These are phyloP conservation scores for Druceiella hillmani DNA, from an alignment of 2,888 invertebrate genomes.

Conservation along the genomic window DNA sequence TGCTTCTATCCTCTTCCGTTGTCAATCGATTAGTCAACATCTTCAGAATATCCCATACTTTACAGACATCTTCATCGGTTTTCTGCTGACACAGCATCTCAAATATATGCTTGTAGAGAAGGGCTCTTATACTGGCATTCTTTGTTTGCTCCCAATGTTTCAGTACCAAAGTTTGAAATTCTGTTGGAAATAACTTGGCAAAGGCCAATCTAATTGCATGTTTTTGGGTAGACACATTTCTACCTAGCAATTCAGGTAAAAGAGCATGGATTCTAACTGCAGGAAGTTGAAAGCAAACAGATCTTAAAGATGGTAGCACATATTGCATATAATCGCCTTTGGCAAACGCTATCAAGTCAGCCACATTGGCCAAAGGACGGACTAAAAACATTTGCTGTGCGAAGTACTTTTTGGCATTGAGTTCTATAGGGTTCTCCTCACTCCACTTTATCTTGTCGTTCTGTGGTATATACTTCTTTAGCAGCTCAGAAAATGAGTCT, in stretches of 20 bases:
- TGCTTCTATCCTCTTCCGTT: constrained; percentile 32
- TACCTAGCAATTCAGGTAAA: constrained; percentile 20
- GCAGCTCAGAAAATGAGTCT: constrained; percentile 27
- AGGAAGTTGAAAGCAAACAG: constrained; percentile 35
- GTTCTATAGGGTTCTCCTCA: constrained; percentile 29
- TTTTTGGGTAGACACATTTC: constrained; percentile 37
- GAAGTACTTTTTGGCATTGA: constrained; percentile 33
- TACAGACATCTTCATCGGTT: constrained; percentile 25
- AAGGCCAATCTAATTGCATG: constrained; percentile 35
- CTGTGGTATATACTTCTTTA: constrained; percentile 33
- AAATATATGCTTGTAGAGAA: constrained; percentile 32
- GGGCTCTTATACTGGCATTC: constrained; percentile 33
- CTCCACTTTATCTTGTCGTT: constrained; percentile 34
- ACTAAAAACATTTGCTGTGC: constrained; percentile 38
- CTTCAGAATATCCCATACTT: constrained; percentile 31
- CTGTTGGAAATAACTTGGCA: constrained; percentile 29
- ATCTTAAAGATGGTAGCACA: constrained; percentile 34
- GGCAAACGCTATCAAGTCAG: constrained; percentile 32
- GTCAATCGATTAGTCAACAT: constrained; percentile 33
- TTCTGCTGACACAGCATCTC: constrained; percentile 31
- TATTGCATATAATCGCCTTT: constrained; percentile 38
- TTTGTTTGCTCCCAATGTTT: constrained; percentile 33
- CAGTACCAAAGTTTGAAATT: constrained; percentile 29
- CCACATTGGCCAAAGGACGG: constrained; percentile 34
- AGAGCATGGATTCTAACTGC: too few species aligned